Base-by-base conservation (phyloP, 2,888 invertebrate species). In the Erebia aethiops region DNA sequence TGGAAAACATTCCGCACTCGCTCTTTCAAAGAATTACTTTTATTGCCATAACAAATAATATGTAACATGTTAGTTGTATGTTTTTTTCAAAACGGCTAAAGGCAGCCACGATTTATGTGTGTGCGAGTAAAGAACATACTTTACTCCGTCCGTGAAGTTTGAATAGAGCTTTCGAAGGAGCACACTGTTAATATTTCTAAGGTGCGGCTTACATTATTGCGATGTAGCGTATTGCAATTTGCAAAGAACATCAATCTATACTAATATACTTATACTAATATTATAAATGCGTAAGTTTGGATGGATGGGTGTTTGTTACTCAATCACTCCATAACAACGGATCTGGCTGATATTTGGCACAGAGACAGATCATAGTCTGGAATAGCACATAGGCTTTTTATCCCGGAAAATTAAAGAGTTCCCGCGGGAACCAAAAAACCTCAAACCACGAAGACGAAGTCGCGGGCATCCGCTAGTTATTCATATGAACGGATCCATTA, bases 91-190 rank as follows among this genome's bases (percentile, higher is more conserved):
- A 61, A 58, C 49, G 11, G 35, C 52, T 41, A 60, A 52, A 67
- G 41, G 51, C 41, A 18, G 41, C n/a, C 60, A 67, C 51, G 67
- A 67, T 67, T 67, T 67, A 61, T 67, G 52, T 13, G 14, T 41
- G 67, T 60, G 26, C 35, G 65, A 26, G 61, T 66, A 67, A 65
- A 66, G 69, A 63, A 67, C 62, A 67, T 69, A 69, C 69, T 72
- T 66, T 66, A 72, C 66, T 61, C 62, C 52, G 75, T 77, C 72
- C 75, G 73, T 76, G 78, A 70, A 74, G 74, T 76, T 77, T 78
- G 85, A 84, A 88, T 85, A 87, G 84, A 85, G 84, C 83, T 85
- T 86, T 88, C 84, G 84, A 84, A 82, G 75, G 82, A 64, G 74
- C 81, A 80, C 84, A 81, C 84, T 83, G 86, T 84, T 85, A 86